Base-by-base conservation (phyloP, 2,797 vertebrate species). In the Steatocranus sp. region DNA sequence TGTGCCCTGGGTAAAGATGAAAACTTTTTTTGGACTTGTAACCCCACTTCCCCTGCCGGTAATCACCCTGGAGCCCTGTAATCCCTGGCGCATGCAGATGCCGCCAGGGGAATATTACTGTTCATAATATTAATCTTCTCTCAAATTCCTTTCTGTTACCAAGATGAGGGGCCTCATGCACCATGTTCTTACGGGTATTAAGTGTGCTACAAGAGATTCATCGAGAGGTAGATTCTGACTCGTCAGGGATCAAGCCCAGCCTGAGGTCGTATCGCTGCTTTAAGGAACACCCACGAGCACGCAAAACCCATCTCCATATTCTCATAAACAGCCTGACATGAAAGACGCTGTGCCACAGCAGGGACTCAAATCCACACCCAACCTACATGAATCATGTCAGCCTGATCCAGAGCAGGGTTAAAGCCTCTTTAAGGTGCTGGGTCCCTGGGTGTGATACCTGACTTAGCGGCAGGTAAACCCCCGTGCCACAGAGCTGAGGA, bases 61-160 rank as follows among this genome's bases (percentile, higher is more conserved):
- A 97, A 97, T 97, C 96, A 95, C 94, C 92, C 94, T 92, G 94
- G 96, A 97, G 96, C 96, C 96, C 96, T 97, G 96, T 97, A 97
- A 98, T 98, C 97, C 96, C 93, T 85, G 88, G 92, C 93, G 93
- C 94, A 96, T 96, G 96, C 96, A 97, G 96, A 97, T 97, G 96
- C 96, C 91, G 92, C 96, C 88, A 91, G 96, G 96, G 96, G 96
- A 97, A 97, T 97, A 97, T 97, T 97, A 97, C 96, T 97, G 96
- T 97, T 96, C 96, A 97, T 97, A 97, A 97, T 97, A 95, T 97
- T 97, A 97, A 97, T 97, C 96, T 96, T 92, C 95, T 93, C 93
- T 92, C 95, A 96, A 96, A 97, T 97, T 95, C 94, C 86, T 96
- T 96, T 97, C 94, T 96, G 94, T 95, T 96, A 92, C 93, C 92